Conservation (phyloP, 2,888 invertebrate genomes). For the Drosophila dives region DNA sequence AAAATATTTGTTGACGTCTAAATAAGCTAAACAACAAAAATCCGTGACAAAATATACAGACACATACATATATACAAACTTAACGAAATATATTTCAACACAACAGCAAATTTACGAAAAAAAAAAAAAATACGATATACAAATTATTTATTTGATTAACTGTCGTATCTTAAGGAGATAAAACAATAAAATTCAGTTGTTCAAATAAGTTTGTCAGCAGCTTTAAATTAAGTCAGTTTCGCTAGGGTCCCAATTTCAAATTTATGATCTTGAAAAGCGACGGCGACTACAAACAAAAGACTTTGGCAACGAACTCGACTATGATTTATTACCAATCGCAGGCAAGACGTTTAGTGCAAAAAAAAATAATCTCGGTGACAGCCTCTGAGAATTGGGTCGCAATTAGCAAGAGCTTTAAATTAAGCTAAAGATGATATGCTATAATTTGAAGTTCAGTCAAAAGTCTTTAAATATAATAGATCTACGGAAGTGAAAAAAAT, state of each 20-base stretch:
- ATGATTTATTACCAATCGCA: conserved; percentile 66
- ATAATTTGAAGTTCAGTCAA: conserved; percentile 14
- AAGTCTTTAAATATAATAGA: background rate
- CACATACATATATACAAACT: conserved; percentile 2
- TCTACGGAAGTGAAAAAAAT: background rate
- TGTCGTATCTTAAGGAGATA: conserved; percentile 14
- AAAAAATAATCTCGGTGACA: conserved; percentile 40
- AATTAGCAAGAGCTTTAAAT: conserved; percentile 65
- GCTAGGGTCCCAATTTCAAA: conserved; percentile 48
- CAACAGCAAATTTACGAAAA: conserved; percentile 6
- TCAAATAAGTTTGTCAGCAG: conserved; percentile 13
- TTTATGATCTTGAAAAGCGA: conserved; percentile 67
- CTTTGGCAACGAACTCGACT: conserved; percentile 48
- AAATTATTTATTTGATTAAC: conserved; percentile 35
- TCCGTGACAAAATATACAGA: conserved; percentile 46
- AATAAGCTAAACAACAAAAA: conserved; percentile 42
- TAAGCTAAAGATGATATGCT: conserved; percentile 32
- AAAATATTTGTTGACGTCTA: conserved; percentile 49
- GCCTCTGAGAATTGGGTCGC: conserved; percentile 71
- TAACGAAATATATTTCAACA: conserved; percentile 36
- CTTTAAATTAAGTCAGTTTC: conserved; percentile 39
- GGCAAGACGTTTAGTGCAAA: conserved; percentile 38
- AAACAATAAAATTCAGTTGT: conserved; percentile 5
- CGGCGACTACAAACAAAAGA: conserved; percentile 42
- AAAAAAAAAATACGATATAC: conserved; percentile 31